Base-by-base conservation (phyloP, 2,797 vertebrate species). In the Pseudochirops cupreus region DNA sequence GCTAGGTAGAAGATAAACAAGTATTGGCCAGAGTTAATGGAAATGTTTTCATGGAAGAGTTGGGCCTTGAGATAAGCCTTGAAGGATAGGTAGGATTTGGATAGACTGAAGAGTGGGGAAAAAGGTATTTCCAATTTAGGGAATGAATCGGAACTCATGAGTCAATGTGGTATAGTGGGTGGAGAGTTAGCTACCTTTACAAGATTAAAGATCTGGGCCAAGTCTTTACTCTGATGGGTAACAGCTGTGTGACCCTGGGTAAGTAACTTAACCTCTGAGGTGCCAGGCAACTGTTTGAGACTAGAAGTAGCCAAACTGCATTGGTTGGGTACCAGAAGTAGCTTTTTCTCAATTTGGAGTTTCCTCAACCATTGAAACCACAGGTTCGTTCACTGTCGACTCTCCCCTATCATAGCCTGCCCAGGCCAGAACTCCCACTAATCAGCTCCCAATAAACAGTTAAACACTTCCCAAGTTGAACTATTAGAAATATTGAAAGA, bases 401-500 rank as follows among this genome's bases (percentile, higher is more conserved):
- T 82, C 6, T 82, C 18, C 0, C 2, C 21, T 6, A 24, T 26
- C 24, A 46, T 3, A 74, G 0, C 39, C 39, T 46, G 2, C 39
- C 39, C 39, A 26, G 0, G 39, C 39, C 39, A 46, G 74, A 0
- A 26, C 50, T 87, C 3, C 18, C 67, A 24, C n/a, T 46, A 24
- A 50, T 87, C 24, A 50, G 39, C 24, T 50, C 74, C 10, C 74
- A 87, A 87, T 87, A 24, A 87, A 82, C 52, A 55, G 90, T 95
- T 97, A 53, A 92, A 92, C n/a, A 93, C 90, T 96, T 92, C 57
- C 33, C 90, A 93, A 91, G 87, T 39, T 0, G 91, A 93, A 97
- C 67, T 92, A 82, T 94, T 95, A 94, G 10, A 57, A 94, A 89
- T 82, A n/a, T 52, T 57, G 95, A 96, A 91, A 94, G 90, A 92